Conservation (phyloP, 2,888 invertebrate genomes). For the Metalampra italica region DNA sequence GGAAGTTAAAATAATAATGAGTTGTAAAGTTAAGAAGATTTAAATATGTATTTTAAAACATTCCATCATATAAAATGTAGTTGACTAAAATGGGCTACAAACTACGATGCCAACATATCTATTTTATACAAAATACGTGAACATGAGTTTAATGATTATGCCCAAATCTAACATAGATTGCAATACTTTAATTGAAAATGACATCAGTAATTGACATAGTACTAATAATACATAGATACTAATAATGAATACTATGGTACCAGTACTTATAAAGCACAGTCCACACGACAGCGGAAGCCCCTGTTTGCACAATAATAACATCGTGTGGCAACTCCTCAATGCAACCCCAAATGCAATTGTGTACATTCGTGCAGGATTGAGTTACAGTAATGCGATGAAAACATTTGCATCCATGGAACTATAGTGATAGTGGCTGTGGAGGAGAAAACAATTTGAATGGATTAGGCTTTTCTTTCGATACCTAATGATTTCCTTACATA, state of each 20-base stretch:
- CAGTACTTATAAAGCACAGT: conserved; percentile 40
- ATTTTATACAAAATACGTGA: too few species aligned
- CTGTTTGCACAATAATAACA: conserved; percentile 66
- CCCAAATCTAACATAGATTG: not conserved
- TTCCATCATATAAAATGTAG: too few species aligned
- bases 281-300: conserved; percentile 45
- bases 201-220: conserved; percentile 1
- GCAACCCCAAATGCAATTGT: conserved; percentile 75
- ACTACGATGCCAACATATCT: too few species aligned
- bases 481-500: too few species aligned
- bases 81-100: too few species aligned
- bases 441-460: conserved; percentile 10
- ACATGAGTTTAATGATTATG: too few species aligned
- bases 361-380: conserved; percentile 73
- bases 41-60: too few species aligned
- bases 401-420: conserved; percentile 56
- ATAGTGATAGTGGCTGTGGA: conserved; percentile 24
- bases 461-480: too few species aligned
- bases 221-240: not conserved
- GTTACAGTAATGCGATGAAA: conserved; percentile 68
- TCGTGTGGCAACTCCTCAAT: conserved; percentile 48
- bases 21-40: too few species aligned
- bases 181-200: not conserved
- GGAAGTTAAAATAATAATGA: too few species aligned
- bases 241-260: conserved; percentile 5